A percentile compares a stretch with the other conserved stretches of the same genome.
phyloP scores from a whole-genome alignment of 2,797 vertebrate genomes.

The Periophthalmus magnuspinnatus region DNA sequence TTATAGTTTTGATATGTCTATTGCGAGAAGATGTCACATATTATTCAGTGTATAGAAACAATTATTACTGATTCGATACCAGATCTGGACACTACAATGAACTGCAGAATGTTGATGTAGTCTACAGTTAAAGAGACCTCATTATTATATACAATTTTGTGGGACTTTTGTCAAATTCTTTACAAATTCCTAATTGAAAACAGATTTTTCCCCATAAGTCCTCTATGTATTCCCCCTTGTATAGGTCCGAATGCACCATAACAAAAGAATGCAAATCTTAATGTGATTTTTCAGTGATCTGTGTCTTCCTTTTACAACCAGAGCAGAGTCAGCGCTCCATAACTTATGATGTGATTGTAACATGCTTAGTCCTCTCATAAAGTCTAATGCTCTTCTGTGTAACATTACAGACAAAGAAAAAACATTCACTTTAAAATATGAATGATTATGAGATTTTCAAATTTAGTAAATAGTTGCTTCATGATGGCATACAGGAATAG shows the following conservation, averaged over 20 bases:
- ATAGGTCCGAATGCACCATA: constrained; percentile 23
- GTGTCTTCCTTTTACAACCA: constrained; percentile 33
- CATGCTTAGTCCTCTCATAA: constrained; percentile 37
- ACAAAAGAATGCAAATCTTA: constrained; percentile 19
- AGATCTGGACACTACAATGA: too few species aligned
- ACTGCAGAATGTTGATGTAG: too few species aligned
- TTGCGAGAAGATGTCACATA: too few species aligned
- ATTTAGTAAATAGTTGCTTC: too few species aligned
- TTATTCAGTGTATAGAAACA: too few species aligned
- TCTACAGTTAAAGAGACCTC: too few species aligned
- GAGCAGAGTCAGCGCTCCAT: constrained; percentile 63
- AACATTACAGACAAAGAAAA: too few species aligned
- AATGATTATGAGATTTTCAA: too few species aligned
- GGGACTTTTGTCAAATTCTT: neutral
- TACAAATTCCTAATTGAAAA: neutral
- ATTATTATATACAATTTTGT: neutral
- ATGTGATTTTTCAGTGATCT: constrained; percentile 45
- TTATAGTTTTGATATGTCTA: too few species aligned
- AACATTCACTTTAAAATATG: too few species aligned
- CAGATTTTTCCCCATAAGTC: neutral
- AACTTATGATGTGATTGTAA: constrained; percentile 62
- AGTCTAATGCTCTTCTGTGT: constrained; percentile 25
- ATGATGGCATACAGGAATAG: too few species aligned
- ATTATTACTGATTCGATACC: too few species aligned
- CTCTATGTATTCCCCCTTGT: constrained; percentile 1